These are phyloP conservation scores for Thamnophis sirtalis DNA, from an alignment of 2,113 vertebrate species.

Conservation along the genomic window DNA sequence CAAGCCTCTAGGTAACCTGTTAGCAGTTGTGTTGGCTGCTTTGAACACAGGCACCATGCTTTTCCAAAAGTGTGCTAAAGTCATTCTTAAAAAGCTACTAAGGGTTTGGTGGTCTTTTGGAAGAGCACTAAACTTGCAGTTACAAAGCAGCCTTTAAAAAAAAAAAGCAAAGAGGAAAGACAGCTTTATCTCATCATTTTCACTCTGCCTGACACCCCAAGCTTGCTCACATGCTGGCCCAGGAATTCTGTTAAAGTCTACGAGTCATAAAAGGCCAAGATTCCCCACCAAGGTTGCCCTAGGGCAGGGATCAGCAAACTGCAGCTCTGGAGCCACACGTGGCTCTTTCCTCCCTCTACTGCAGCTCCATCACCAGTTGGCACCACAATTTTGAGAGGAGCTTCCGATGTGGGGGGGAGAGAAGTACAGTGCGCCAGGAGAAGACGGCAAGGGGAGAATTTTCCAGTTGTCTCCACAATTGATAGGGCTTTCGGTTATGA, in stretches of 20 bases:
- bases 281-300: not conserved
- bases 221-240: not conserved
- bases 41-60: not conserved
- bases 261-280: no score
- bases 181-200: not conserved
- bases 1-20: not conserved
- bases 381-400: no score
- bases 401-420: no score
- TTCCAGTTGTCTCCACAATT: no score
- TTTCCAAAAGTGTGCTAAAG: not conserved
- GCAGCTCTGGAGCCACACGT: no score
- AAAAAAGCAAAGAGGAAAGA: not conserved
- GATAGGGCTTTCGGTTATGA: no score
- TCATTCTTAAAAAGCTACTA: not conserved
- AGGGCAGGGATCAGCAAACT: not conserved
- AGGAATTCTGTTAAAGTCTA: no score
- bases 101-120: not conserved
- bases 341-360: no score
- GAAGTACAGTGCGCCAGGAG: no score
- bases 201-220: not conserved
- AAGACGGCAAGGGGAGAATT: no score
- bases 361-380: no score
- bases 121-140: not conserved
- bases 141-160: not conserved
- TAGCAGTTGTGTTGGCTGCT: not conserved